Percentiles rank a stretch among this genome's conserved stretches.
phyloP scores from a whole-genome alignment of 2,888 invertebrate genomes.

The Leptopilina syphax region DNA sequence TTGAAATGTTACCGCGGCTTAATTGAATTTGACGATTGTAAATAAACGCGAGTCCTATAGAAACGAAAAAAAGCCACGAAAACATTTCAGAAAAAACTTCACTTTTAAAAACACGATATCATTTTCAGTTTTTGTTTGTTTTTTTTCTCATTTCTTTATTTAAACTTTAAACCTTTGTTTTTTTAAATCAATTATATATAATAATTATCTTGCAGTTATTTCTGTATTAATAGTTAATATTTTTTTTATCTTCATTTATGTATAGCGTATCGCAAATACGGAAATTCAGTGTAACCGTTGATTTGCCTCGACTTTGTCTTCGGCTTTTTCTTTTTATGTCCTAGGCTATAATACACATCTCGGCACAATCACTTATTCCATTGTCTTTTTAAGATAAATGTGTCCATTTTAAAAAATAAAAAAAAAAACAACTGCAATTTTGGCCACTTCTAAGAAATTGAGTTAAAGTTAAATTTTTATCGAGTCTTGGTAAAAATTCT shows the following conservation, averaged over 20 bases:
- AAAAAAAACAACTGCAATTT: conserved; percentile 64
- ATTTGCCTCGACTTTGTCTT: conserved; percentile 18
- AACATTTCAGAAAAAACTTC: conserved; percentile 46
- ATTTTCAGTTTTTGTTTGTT: conserved; percentile 58
- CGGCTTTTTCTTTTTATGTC: conserved; percentile 55
- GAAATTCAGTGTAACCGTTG: conserved; percentile 55
- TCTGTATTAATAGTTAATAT: conserved; percentile 67
- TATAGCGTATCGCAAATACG: conserved; percentile 72
- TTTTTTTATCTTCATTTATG: conserved; percentile 67
- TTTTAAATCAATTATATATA: conserved; percentile 71
- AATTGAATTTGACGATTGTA: conserved; percentile 17
- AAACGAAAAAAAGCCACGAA: conserved; percentile 58
- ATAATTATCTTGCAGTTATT: conserved; percentile 69
- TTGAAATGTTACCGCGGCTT: conserved; percentile 35
- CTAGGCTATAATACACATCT: conserved; percentile 69
- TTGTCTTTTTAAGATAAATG: conserved; percentile 42
- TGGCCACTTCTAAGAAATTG: conserved; percentile 56
- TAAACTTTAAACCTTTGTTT: conserved; percentile 69
- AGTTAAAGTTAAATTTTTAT: conserved; percentile 40
- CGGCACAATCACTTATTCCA: conserved; percentile 54
- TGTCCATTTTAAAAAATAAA: conserved; percentile 44
- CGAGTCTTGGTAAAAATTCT: conserved; percentile 54
- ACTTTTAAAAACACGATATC: conserved; percentile 65
- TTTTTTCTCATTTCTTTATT: conserved; percentile 66
- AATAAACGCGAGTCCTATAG: conserved; percentile 33